phyloP scores from a whole-genome alignment of 2,797 vertebrate species.

The Sebastes vulpes region DNA sequence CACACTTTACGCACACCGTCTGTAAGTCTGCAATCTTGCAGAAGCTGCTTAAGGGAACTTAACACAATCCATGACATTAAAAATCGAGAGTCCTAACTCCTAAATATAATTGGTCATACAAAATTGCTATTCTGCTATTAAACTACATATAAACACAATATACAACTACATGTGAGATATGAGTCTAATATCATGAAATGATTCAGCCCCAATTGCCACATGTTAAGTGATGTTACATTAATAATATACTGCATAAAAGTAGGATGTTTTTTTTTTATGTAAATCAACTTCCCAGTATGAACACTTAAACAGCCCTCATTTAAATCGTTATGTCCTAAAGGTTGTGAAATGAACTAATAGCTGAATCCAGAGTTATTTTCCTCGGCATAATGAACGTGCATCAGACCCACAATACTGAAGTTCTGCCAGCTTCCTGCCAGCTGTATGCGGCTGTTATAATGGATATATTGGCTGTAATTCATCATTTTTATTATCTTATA shows the following conservation, averaged over 20 bases:
- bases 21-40: conserved; percentile 16
- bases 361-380: no score
- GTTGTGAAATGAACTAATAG: no score
- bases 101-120: neutral
- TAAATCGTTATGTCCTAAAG: no score
- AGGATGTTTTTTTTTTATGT: no score
- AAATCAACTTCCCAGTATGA: no score
- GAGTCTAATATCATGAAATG: neutral
- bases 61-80: neutral
- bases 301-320: no score
- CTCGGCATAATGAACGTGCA: no score
- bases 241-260: neutral
- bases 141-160: neutral
- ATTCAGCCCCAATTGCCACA: neutral
- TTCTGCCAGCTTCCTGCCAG: no score
- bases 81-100: neutral
- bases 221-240: neutral
- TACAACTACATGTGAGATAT: neutral
- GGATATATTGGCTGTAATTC: no score
- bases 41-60: conserved; percentile 5
- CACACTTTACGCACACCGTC: conserved; percentile 26
- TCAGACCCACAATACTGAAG: no score
- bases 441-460: no score
- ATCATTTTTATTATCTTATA: no score
- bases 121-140: neutral